Evolutionary conservation across 2,113 vertebrate species (phyloP), one percentile per base, ranked within the genome.

Genomic region (Lycaon pictus): DNA sequence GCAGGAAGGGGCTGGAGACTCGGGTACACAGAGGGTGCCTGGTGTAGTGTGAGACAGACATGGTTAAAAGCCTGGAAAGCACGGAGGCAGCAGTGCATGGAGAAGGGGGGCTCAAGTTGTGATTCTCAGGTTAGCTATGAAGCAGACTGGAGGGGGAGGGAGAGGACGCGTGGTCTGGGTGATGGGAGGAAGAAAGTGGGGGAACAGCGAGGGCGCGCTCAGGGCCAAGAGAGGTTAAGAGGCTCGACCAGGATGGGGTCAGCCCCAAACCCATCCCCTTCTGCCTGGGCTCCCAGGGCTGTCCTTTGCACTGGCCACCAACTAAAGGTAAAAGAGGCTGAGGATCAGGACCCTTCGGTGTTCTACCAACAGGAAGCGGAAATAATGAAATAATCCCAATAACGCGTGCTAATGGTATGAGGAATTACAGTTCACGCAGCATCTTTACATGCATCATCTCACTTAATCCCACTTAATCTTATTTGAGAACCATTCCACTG

Each of bases 381-480:
- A 92, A 72, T 81, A 87, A 80, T 35, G 53, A 90, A 96, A 92
- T n/a, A 65, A 94, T 11, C 71, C 56, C 79, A 84, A 62, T 92
- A 89, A 71, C 11, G 69, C 7, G 1, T 82, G 74, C 37, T 88
- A 71, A 92, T 88, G 71, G 87, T 16, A 69, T 95, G 58, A 93
- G 95, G 92, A 93, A 86, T 90, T 94, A 92, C 81, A 86, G 93
- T 74, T 79, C 95, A 95, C 93, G 80, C 63, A 81, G 74, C 87
- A 60, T 96, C 83, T 96, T 92, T 84, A 87, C 76, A 76, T 32
- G 90, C 87, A 84, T 55, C 58, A 20, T 81, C 80, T 96, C 88
- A 89, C 82, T 82, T 97, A 92, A 96, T 96, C 95, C 90, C 48
- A 80, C 22, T 87, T 92, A 96, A 92, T 95, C 88, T 92, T 55